Evolutionary conservation across 2,888 invertebrate species (phyloP), one percentile per base, ranked within the genome.

Genomic region (Mythimna lalbum): DNA sequence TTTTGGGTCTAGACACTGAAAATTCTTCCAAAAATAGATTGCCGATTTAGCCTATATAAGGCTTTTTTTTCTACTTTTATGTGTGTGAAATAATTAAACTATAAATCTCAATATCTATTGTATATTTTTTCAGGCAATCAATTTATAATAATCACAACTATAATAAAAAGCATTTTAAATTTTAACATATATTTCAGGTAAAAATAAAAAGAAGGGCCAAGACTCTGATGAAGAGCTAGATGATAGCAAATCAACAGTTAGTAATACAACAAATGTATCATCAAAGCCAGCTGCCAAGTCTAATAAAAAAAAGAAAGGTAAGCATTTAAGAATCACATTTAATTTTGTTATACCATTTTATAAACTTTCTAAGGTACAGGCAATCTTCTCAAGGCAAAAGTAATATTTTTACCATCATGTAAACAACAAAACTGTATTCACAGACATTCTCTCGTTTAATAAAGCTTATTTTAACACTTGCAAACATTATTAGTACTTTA

Each of bases 291-390:
- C 85, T 50, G 78, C 89, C 14, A 95, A 95, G 83, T 83, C 90
- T 63, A 90, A 77, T 72, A 96, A 95, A 80, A 96, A 96, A 87
- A 96, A 94, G 81, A 96, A 95, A 92, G 96, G 96, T 95, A 81
- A 39, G 39, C 12, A 39, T 61, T 19, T 43, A 43, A 43, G 70
- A 69, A 31, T 49, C 39, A 14, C 27, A 10, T 33, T 53, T n/a
- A n/a, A n/a, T n/a, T n/a, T n/a, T 27, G n/a, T 33, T 17, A 23
- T 31, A 55, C 6, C 0, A 12, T 59, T 52, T n/a, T 9, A 60
- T 4, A 33, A 14, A 27, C 17, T 23, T 69, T 43, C 3, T 59
- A 36, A 21, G 21, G 14, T 33, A 33, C 23, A 17, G 17, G 27
- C 14, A 53, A 27, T 2, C 12, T 53, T 23, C 23, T 27, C 23